Percentiles rank a stretch among this genome's conserved stretches.
Evolutionary conservation across 2,888 invertebrate genomes (phyloP).

Genomic region (Agrochola litura): DNA sequence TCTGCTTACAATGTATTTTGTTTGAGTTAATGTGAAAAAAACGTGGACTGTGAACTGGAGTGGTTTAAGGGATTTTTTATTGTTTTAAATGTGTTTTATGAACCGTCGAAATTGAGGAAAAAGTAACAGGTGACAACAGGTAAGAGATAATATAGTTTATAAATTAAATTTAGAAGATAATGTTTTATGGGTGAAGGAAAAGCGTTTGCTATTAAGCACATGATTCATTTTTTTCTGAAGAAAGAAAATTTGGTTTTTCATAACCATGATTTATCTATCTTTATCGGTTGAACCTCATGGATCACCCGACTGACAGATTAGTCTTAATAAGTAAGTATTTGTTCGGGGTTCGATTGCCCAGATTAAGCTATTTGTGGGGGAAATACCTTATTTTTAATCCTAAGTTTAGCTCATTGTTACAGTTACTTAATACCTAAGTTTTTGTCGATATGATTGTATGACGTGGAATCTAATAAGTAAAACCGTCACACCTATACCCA

Average conservation of each 20-base stretch:
- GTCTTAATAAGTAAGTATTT: background rate
- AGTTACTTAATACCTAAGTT: background rate
- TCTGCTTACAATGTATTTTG: conserved; percentile 46
- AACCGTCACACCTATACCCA: background rate
- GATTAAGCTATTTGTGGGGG: background rate
- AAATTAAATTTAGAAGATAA: background rate
- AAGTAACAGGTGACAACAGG: conserved; percentile 76
- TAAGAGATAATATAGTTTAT: conserved; percentile 57
- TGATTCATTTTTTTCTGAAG: background rate
- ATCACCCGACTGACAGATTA: background rate
- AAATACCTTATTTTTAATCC: background rate
- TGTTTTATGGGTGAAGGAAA: background rate
- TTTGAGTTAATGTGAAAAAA: conserved; percentile 55
- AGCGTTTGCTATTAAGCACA: background rate
- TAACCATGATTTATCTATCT: background rate
- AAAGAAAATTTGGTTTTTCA: background rate
- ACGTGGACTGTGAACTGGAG: conserved; percentile 63
- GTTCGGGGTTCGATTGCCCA: background rate
- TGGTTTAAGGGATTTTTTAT: conserved; percentile 57
- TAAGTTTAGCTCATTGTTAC: background rate
- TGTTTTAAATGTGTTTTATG: conserved; percentile 68
- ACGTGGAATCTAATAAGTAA: background rate
- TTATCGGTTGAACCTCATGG: background rate
- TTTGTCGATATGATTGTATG: background rate
- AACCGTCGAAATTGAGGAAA: conserved; percentile 79